Evolutionary conservation across 2,113 vertebrate species (phyloP), one percentile per base, ranked within the genome.

Genomic region (Ciconia boyciana): DNA sequence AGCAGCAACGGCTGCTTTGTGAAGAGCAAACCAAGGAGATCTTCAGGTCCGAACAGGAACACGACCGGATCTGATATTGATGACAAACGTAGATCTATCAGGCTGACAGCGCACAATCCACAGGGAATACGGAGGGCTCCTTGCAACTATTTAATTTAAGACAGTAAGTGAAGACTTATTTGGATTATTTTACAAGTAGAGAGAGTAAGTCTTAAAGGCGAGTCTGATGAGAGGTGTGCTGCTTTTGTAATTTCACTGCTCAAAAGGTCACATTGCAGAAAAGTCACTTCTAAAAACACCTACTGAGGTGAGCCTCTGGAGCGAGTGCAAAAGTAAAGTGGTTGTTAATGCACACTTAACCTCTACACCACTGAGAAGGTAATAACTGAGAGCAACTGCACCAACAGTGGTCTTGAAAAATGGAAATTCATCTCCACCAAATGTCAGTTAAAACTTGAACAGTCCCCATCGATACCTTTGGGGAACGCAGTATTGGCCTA

Each of bases 41-140:
- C 17, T 5, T 4, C 28, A 5, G 31, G 16, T 1, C 31, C 19
- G 9, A 22, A 29, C 16, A 31, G 66, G 55, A 44, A 13, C 34
- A 11, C 0, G 2, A 9, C 46, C 13, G 55, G 77, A 9, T 13
- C 51, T 3, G 18, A 1, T 2, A 4, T 0, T 2, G 32, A 11
- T 1, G 28, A 36, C 46, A 34, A 44, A 0, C 1, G 5, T 25
- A 46, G 34, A 52, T 43, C 84, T 48, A 5, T 13, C 68, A 13
- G 66, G 32, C 4, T 72, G 86, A 4, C 52, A 72, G 74, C 2
- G 0, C 29, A 13, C 72, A 36, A 0, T 29, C 69, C 79, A 8
- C n/a, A 3, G 74, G 62, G 57, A 55, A 16, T 6, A 1, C 0
- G 60, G n/a, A 13, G 31, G 19, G 43, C 9, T 76, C 52, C 62